A percentile compares a stretch with the other conserved stretches of the same genome.
phyloP scores from a whole-genome alignment of 2,888 invertebrate species.

The Leuctra nigra region DNA sequence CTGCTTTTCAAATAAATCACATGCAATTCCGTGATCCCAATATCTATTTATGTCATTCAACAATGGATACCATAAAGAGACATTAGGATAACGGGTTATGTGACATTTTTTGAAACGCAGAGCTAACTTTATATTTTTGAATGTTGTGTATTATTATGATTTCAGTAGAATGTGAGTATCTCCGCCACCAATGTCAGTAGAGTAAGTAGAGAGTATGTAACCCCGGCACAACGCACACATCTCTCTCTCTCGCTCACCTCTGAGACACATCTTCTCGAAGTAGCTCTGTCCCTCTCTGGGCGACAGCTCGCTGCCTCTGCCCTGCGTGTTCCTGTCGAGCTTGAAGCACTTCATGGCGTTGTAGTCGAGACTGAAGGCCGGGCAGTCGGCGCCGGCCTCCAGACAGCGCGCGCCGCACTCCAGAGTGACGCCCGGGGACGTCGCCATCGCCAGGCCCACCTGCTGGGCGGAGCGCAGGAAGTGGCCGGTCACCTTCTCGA shows the following conservation, averaged over 20 bases:
- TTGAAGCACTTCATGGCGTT: constrained; percentile 40
- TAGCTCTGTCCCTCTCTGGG: constrained; percentile 40
- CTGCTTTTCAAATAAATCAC: too few relatives aligned
- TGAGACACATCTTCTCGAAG: constrained; percentile 42
- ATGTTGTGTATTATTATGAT: too few relatives aligned
- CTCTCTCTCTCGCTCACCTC: constrained; percentile 38
- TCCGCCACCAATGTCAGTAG: too few relatives aligned
- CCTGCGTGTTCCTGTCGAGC: constrained; percentile 42
- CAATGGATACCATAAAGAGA: too few relatives aligned
- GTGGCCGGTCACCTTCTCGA: constrained; percentile 42
- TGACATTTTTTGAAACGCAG: too few relatives aligned
- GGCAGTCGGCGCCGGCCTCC: constrained; percentile 40
- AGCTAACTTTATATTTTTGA: too few relatives aligned
- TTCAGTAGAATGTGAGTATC: too few relatives aligned
- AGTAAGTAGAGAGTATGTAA: too few relatives aligned
- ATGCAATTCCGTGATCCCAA: too few relatives aligned
- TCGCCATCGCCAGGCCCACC: constrained; percentile 37
- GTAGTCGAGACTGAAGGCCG: constrained; percentile 42
- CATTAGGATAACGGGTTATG: too few relatives aligned
- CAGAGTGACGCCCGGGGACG: constrained; percentile 35
- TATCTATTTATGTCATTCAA: too few relatives aligned
- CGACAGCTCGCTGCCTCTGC: constrained; percentile 38
- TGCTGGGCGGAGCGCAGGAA: constrained; percentile 40
- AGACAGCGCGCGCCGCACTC: constrained; percentile 37
- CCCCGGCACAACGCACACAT: too few relatives aligned